Conservation (phyloP, 2,113 vertebrate genomes). For the Etia nguti region DNA sequence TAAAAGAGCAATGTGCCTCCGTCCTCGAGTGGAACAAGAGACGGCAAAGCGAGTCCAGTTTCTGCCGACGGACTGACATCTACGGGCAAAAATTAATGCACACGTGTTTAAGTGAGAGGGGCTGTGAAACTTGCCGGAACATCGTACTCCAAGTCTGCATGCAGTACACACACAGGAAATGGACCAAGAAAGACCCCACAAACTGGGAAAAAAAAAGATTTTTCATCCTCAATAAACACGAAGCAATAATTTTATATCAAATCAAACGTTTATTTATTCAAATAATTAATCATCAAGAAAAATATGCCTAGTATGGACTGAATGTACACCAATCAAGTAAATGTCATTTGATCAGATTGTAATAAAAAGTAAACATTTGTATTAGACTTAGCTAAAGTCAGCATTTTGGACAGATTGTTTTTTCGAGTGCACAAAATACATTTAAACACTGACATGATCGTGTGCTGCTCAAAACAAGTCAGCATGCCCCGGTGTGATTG, state of each 20-base stretch:
- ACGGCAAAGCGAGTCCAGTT: neutral
- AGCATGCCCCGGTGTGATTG: constrained; percentile 38
- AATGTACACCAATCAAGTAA: neutral
- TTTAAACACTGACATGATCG: neutral
- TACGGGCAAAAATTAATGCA: neutral
- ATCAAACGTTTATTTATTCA: neutral
- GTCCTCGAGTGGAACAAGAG: neutral
- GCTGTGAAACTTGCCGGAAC: neutral
- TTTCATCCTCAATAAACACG: neutral
- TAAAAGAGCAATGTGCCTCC: neutral
- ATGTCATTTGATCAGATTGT: neutral
- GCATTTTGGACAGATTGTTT: neutral
- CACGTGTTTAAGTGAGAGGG: neutral
- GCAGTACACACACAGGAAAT: neutral
- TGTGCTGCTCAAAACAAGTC: constrained; percentile 3
- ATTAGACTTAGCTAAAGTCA: neutral
- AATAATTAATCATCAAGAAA: neutral
- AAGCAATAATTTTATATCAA: neutral
- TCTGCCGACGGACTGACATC: neutral
- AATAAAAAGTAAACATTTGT: neutral
- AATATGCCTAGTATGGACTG: neutral
- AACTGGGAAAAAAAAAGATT: neutral
- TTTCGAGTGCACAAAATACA: neutral
- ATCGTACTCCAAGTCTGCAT: neutral
- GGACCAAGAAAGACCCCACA: neutral